phyloP scores from a whole-genome alignment of 1,140 invertebrate species.

The Saccostrea echinata region DNA sequence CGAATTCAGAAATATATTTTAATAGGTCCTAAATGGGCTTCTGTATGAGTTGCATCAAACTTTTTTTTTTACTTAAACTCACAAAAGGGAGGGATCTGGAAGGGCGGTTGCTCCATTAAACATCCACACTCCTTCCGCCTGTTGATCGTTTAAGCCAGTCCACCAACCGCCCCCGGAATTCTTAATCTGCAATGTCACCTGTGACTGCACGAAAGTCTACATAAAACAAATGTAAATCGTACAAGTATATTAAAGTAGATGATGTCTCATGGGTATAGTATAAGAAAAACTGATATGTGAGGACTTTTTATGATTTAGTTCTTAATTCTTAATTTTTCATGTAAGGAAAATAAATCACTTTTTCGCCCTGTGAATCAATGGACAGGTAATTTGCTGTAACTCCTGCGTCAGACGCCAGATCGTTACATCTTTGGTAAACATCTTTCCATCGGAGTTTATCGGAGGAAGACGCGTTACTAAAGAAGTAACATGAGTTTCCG shows the following conservation, averaged over 20 bases:
- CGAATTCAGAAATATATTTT: too few relatives aligned
- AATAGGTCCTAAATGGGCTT: too few relatives aligned
- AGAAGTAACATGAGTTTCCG: slow-evolving; percentile 26
- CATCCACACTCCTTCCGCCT: slow-evolving; percentile 57
- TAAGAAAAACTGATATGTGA: not conserved
- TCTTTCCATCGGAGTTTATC: slow-evolving; percentile 39
- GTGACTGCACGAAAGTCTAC: not conserved
- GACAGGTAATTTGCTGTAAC: slow-evolving; percentile 22
- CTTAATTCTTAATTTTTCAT: not conserved
- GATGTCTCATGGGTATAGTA: not conserved
- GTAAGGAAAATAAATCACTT: not conserved
- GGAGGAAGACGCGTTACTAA: slow-evolving; percentile 12
- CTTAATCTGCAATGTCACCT: slow-evolving; percentile 23
- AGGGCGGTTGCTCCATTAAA: slow-evolving; percentile 42
- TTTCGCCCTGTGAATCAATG: slow-evolving; percentile 29
- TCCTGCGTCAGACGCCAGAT: not conserved
- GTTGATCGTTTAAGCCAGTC: slow-evolving; percentile 61
- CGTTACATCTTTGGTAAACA: slow-evolving; percentile 8
- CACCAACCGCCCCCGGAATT: slow-evolving; percentile 53
- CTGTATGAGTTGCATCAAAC: too few relatives aligned
- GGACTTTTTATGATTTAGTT: too few relatives aligned
- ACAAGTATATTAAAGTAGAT: not conserved
- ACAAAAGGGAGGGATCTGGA: slow-evolving; percentile 38
- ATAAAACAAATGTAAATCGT: not conserved
- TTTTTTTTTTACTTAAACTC: not conserved